phyloP scores from a whole-genome alignment of 2,797 vertebrate species.

The Enteromius paludinosus region DNA sequence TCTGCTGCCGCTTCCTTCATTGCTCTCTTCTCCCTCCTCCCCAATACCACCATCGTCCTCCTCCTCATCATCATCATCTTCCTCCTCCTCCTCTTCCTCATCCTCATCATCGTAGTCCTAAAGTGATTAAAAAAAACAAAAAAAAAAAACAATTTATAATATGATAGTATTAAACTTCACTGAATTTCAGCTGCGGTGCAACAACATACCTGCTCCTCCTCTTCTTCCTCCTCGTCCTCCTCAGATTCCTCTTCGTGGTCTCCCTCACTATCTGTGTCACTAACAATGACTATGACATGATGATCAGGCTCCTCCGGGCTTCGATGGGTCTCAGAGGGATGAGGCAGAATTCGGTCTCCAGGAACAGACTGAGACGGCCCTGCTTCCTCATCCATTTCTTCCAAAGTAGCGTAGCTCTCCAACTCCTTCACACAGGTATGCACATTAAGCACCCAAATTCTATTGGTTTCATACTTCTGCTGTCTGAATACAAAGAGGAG shows the following conservation, averaged over 20 bases:
- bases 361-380: slow-evolving; percentile 82
- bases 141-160: neutral
- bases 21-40: slow-evolving; percentile 94
- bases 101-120: slow-evolving; percentile 87
- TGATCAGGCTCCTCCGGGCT: slow-evolving; percentile 83
- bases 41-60: slow-evolving; percentile 92
- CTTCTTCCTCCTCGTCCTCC: slow-evolving; percentile 78
- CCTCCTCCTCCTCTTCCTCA: slow-evolving; percentile 84
- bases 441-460: slow-evolving; percentile 9
- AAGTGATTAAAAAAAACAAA: neutral
- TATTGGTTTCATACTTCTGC: neutral
- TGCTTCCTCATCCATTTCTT: slow-evolving; percentile 82
- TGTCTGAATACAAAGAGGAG: neutral
- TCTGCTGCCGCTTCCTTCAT: slow-evolving; percentile 88
- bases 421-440: slow-evolving; percentile 72
- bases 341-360: slow-evolving; percentile 80
- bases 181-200: neutral
- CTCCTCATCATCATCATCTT: slow-evolving; percentile 89
- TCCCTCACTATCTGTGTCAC: slow-evolving; percentile 92
- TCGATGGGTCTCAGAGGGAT: slow-evolving; percentile 78
- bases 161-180: neutral
- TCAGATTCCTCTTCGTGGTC: slow-evolving; percentile 90
- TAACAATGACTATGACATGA: slow-evolving; percentile 93
- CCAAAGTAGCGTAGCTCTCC: slow-evolving; percentile 84
- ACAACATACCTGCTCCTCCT: slow-evolving; percentile 59